These are phyloP conservation scores for Caenorhabditis virilis DNA, from an alignment of 2,888 invertebrate genomes.

Conservation along the genomic window DNA sequence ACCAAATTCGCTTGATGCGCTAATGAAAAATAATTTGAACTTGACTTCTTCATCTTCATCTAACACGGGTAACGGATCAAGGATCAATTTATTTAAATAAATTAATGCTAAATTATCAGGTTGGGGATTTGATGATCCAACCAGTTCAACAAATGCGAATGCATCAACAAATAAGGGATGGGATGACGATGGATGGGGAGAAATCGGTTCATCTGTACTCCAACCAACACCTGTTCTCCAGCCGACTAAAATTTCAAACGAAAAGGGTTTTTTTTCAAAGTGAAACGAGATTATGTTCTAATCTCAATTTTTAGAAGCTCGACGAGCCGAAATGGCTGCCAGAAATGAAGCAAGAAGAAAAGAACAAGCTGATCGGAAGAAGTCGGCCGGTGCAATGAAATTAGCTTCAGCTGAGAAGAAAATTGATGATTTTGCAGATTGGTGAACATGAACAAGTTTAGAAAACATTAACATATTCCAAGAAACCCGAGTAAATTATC, in stretches of 20 bases:
- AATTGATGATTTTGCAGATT: constrained; percentile 48
- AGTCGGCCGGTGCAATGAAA: constrained; percentile 54
- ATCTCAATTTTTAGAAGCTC: constrained; percentile 46
- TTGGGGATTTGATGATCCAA: constrained; percentile 38
- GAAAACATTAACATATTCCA: too few species aligned
- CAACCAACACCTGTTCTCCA: constrained; percentile 27
- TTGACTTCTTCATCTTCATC: constrained; percentile 7
- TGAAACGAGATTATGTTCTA: not conserved
- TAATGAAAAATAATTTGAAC: constrained; percentile 12
- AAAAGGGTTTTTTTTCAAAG: constrained; percentile 16
- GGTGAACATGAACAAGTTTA: too few species aligned
- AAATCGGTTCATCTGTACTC: not conserved
- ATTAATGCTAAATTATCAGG: not conserved
- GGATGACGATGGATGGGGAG: constrained; percentile 41
- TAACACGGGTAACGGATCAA: constrained; percentile 2
- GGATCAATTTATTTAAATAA: not conserved
- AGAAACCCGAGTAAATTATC: too few species aligned
- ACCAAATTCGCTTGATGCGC: constrained; percentile 19
- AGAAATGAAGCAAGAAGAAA: constrained; percentile 52
- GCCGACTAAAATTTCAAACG: constrained; percentile 27
- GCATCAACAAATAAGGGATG: constrained; percentile 23
- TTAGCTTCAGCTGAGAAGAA: constrained; percentile 36
- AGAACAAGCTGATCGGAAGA: constrained; percentile 47
- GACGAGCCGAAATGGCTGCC: constrained; percentile 50
- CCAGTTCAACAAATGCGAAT: not conserved